Base-by-base conservation (phyloP, 2,888 invertebrate genomes). In the Stenichneumon culpator region DNA sequence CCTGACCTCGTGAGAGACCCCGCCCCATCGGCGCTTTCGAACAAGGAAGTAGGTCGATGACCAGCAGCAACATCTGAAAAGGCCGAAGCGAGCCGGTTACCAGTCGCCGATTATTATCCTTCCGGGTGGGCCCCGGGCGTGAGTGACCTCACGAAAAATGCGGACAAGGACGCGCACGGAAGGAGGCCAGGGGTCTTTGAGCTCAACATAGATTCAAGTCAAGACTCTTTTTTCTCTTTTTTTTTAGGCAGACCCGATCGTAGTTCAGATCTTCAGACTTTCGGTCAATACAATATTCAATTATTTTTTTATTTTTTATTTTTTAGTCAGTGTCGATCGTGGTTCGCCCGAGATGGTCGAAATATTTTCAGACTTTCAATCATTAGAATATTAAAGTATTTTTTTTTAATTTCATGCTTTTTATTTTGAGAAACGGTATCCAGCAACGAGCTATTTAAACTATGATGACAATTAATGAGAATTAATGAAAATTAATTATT, bases 101-200 rank as follows among this genome's bases (percentile, higher is more conserved):
- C 78, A 50, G 50, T 81, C 32, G 68, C 69, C 68, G 86, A 57
- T 72, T 63, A 86, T 85, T 75, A 77, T 78, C 78, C 81, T 80
- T 60, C 44, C 81, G 57, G 72, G 22, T 6, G 65, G 52, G 32
- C 32, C 25, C 11, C 44, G 28, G 16, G 67, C 70, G 63, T 68
- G 60, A 39, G 69, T 89, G 81, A 84, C 83, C 86, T 88, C 82
- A 73, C 82, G 79, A 86, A 86, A 84, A 89, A 87, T 88, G 84
- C 78, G 86, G 83, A 89, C 89, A 89, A 89, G 87, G 89, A 85
- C 87, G 87, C 54, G 19, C 22, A 19, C 16, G 11, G 16, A 63
- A 32, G 1, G 28, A 63, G 63, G 57, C 72, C 19, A 83, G 22
- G 72, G 19, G 50, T 44, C 50, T 57, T 54, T 54, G 44, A n/a